Evolutionary conservation across 2,113 vertebrate genomes (phyloP).

Genomic region (Panurus biarmicus): DNA sequence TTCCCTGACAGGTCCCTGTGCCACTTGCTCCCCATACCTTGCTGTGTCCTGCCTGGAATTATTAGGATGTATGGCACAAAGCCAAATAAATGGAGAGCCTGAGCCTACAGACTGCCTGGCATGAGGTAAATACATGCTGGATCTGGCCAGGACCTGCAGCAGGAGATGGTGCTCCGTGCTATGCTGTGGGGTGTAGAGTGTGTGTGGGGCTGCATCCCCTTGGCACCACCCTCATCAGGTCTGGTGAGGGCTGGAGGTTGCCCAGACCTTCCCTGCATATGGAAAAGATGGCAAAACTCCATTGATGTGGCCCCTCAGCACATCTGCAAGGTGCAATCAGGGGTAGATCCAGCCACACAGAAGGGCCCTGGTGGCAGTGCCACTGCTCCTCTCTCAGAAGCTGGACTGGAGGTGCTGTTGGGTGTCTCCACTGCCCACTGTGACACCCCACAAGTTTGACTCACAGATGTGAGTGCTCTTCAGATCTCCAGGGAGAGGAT

Average conservation of each 20-base stretch:
- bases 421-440: background rate
- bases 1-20: background rate
- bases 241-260: background rate
- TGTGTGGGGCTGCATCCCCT: background rate
- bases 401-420: rapidly evolving
- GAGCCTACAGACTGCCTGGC: background rate
- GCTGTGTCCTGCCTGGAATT: background rate
- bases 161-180: background rate
- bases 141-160: background rate
- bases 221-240: too few relatives aligned
- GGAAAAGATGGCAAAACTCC: background rate
- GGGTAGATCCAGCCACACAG: rapidly evolving
- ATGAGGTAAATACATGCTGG: background rate
- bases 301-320: rapidly evolving
- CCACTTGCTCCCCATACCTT: background rate
- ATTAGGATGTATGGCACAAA: background rate
- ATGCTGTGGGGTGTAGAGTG: background rate
- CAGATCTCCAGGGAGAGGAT: rapidly evolving
- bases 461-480: background rate
- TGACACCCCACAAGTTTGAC: background rate
- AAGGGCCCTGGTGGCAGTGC: background rate
- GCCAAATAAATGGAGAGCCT: background rate
- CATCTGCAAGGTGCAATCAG: background rate
- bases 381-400: background rate
- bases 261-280: rapidly evolving